Percentiles rank a stretch among this genome's conserved stretches.
phyloP scores from a whole-genome alignment of 2,113 vertebrate species.

The Eleginops maclovinus region DNA sequence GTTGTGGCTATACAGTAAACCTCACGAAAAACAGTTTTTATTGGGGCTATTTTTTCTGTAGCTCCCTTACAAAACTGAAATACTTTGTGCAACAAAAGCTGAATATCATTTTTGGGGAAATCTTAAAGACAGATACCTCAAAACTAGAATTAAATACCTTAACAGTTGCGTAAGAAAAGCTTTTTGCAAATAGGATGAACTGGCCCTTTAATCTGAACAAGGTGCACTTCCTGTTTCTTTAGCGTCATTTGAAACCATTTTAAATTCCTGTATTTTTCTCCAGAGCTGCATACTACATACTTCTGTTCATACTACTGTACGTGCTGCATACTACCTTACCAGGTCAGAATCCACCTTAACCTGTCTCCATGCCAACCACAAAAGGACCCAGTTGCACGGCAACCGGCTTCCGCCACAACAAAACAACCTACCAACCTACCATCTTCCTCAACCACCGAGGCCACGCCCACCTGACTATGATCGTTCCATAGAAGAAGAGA shows the following conservation, averaged over 20 bases:
- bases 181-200: background rate
- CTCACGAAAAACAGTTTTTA: background rate
- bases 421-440: constrained; percentile 80
- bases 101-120: background rate
- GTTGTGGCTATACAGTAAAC: constrained; percentile 1
- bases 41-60: constrained; percentile 15
- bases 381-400: constrained; percentile 82
- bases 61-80: constrained; percentile 10
- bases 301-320: constrained; percentile 77
- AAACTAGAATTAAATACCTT: background rate
- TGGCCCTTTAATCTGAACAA: constrained; percentile 24
- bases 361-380: constrained; percentile 84
- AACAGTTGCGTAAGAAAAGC: background rate
- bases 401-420: constrained; percentile 80
- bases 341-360: constrained; percentile 84
- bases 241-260: constrained; percentile 26
- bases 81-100: constrained; percentile 1
- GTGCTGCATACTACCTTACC: constrained; percentile 78
- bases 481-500: constrained; percentile 69
- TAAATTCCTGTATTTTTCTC: constrained; percentile 58
- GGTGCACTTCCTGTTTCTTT: constrained; percentile 7
- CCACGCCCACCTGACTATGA: constrained; percentile 74
- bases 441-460: constrained; percentile 77
- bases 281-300: constrained; percentile 73
- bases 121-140: background rate